These are phyloP conservation scores for Augochlorella aurata DNA, from an alignment of 2,888 invertebrate species.

Conservation along the genomic window DNA sequence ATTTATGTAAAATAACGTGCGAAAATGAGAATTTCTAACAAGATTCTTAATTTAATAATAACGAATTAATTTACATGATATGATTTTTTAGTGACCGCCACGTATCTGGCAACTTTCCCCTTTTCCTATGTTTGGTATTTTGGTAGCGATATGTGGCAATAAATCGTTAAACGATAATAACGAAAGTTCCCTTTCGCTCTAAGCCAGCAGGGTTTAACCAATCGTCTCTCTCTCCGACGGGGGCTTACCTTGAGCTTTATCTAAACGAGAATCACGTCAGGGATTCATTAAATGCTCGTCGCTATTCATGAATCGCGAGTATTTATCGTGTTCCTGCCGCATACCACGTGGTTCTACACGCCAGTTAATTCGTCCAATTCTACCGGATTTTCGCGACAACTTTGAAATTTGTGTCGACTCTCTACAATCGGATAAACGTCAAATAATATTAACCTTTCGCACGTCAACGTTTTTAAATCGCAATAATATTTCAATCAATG, in stretches of 20 bases:
- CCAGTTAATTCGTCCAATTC: not conserved
- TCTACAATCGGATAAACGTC: not conserved
- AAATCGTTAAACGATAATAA: constrained; percentile 2
- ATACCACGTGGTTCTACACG: not conserved
- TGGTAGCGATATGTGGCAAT: not conserved
- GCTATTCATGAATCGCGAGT: constrained; percentile 9
- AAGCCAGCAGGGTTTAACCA: constrained; percentile 11
- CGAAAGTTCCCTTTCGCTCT: constrained; percentile 7
- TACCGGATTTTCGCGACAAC: not conserved
- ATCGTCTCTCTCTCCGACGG: not conserved
- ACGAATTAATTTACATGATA: not conserved
- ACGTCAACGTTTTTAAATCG: not conserved
- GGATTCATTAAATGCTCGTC: constrained; percentile 15
- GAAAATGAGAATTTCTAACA: too few species aligned
- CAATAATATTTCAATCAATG: not conserved
- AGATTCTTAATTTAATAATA: not conserved
- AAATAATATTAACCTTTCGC: not conserved
- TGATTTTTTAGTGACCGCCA: not conserved
- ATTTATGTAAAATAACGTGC: too few species aligned
- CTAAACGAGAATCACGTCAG: constrained; percentile 13
- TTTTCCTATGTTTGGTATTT: not conserved
- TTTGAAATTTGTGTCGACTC: not conserved
- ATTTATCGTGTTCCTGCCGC: not conserved
- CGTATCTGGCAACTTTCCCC: too few species aligned
- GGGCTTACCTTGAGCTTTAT: constrained; percentile 12